phyloP scores from a whole-genome alignment of 2,113 vertebrate genomes.

The Phylloscopus whistleri region DNA sequence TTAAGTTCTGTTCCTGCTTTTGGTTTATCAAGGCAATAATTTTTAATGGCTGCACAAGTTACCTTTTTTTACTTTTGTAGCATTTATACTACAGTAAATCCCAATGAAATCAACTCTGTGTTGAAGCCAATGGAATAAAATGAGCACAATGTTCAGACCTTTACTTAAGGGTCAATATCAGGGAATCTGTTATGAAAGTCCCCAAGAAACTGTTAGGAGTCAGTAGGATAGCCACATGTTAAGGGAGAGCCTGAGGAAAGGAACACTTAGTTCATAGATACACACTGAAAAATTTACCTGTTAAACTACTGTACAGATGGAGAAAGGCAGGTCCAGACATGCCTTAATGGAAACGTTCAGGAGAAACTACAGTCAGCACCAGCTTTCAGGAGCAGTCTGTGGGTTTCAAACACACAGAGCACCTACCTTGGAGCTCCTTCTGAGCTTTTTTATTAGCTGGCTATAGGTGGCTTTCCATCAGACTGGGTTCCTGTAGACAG shows the following conservation, averaged over 20 bases:
- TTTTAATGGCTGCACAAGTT: neutral
- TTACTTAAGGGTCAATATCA: neutral
- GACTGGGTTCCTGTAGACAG: neutral
- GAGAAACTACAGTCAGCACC: neutral
- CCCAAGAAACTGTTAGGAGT: neutral
- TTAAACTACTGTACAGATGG: neutral
- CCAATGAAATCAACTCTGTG: neutral
- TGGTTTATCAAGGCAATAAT: neutral
- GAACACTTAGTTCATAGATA: neutral
- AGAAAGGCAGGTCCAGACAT: neutral
- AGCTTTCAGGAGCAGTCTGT: neutral
- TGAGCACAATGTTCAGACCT: neutral
- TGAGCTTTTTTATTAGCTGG: neutral
- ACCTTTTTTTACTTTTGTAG: neutral
- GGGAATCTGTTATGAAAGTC: neutral
- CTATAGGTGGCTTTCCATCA: neutral
- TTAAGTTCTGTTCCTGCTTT: neutral
- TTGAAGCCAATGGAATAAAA: neutral
- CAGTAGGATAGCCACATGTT: neutral
- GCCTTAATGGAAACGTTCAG: neutral
- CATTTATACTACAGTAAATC: neutral
- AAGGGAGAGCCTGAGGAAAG: neutral
- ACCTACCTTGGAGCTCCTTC: neutral
- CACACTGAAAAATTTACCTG: neutral
- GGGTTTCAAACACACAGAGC: neutral